Base-by-base conservation (phyloP, 2,888 invertebrate species). In the Hydropsyche betteni region DNA sequence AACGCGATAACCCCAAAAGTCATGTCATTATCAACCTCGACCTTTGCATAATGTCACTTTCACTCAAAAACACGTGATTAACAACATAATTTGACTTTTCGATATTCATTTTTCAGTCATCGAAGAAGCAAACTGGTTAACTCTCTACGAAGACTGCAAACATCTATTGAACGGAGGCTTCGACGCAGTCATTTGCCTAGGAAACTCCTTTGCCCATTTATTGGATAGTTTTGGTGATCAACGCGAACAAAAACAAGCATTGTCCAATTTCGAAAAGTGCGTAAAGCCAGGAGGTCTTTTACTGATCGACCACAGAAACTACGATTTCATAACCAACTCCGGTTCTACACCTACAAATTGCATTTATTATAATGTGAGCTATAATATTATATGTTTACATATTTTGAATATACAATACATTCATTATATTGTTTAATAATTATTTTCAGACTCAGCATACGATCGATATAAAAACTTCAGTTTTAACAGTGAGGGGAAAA, bases 51-150 rank as follows among this genome's bases (percentile, higher is more conserved):
- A 10, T 44, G 10, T 10, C 44, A 44, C 44, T 24, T 68, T 36
- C 68, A 3, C 24, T 68, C 24, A 24, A 24, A 24, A 24, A 24
- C 24, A 24, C 24, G 24, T 24, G 24, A 24, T 24, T 24, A 24
- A 24, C 24, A 24, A 24, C 1, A 24, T 24, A 24, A 24, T 24
- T 50, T n/a, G 12, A 7, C 10, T 24, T n/a, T 71, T 53, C 53
- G n/a, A 55, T 58, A 24, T 24, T 24, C 24, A 24, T 2, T 44
- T 83, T 83, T 14, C 83, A 96, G 96, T 93, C 24, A 96, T 96
- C 81, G 95, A 96, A 83, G 96, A 96, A 86, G 96, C 95, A 0
- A 96, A 95, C 83, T 96, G 96, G 96, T 85, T 96, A 80, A 93
- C 93, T 0, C 83, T 96, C 2, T 90, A 92, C 4, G 90, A 92